Conservation (phyloP, 1,140 invertebrate species). For the Lithobius niger region DNA sequence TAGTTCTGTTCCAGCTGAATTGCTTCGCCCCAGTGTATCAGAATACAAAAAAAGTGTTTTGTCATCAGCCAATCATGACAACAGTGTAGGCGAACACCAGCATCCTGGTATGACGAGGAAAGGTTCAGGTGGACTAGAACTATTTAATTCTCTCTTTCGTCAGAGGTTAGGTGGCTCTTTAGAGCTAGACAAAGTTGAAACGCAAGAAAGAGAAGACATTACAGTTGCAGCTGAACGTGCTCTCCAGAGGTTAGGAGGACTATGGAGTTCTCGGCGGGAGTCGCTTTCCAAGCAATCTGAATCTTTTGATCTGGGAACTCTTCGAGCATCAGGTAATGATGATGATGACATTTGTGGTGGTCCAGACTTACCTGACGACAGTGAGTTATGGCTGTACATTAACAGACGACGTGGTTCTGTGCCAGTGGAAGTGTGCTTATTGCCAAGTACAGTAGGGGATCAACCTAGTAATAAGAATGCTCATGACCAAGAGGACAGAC, state of each 20-base stretch:
- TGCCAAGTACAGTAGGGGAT: not conserved
- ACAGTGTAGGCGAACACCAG: no score
- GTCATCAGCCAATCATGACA: not conserved
- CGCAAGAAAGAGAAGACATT: no score
- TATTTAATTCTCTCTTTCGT: not conserved
- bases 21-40: no score
- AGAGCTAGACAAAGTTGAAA: no score
- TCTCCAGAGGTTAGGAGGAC: no score
- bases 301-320: slow-evolving; percentile 1
- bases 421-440: not conserved
- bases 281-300: not conserved
- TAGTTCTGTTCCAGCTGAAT: not conserved
- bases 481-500: no score
- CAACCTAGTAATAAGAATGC: no score
- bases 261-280: not conserved
- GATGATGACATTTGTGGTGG: no score
- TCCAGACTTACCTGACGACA: not conserved
- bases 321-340: no score
- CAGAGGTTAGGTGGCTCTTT: no score
- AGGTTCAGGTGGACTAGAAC: not conserved
- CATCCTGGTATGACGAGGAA: not conserved
- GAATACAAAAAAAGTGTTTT: not conserved
- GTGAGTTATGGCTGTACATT: not conserved
- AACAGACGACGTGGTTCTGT: not conserved
- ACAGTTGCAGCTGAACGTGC: no score